Conservation (phyloP, 2,797 vertebrate genomes). For the Fundulus diaphanus region DNA sequence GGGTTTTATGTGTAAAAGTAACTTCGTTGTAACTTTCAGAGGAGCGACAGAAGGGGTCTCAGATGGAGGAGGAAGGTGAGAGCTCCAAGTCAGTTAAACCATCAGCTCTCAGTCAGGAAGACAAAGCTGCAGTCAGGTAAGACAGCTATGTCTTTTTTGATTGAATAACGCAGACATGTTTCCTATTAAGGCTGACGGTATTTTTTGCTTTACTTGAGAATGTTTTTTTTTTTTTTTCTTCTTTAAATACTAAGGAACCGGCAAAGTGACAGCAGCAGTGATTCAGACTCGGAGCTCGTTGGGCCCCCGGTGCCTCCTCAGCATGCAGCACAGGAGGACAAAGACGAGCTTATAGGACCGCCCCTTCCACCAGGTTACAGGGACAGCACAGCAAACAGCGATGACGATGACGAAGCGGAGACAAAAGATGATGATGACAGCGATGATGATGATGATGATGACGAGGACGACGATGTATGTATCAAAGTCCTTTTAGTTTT, state of each 20-base stretch:
- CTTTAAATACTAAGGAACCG: slow-evolving; percentile 53
- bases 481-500: not conserved
- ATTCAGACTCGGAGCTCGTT: slow-evolving; percentile 77
- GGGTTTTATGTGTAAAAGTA: not conserved
- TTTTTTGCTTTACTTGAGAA: slow-evolving; percentile 1
- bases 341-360: slow-evolving; percentile 81
- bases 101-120: slow-evolving; percentile 54
- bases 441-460: slow-evolving; percentile 73
- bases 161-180: not conserved
- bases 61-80: slow-evolving; percentile 74
- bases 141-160: not conserved
- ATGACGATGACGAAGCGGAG: slow-evolving; percentile 74
- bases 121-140: slow-evolving; percentile 77
- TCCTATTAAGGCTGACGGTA: not conserved
- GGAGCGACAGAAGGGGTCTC: slow-evolving; percentile 71
- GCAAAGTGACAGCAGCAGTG: slow-evolving; percentile 59
- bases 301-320: slow-evolving; percentile 82
- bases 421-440: slow-evolving; percentile 79
- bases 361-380: slow-evolving; percentile 84
- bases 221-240: not conserved
- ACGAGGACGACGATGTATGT: slow-evolving; percentile 79
- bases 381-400: slow-evolving; percentile 73
- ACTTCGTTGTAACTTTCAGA: slow-evolving; percentile 52
- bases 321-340: slow-evolving; percentile 48
- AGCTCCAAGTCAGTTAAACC: slow-evolving; percentile 63